phyloP scores from a whole-genome alignment of 2,888 invertebrate species.

The Amorpha juglandis region DNA sequence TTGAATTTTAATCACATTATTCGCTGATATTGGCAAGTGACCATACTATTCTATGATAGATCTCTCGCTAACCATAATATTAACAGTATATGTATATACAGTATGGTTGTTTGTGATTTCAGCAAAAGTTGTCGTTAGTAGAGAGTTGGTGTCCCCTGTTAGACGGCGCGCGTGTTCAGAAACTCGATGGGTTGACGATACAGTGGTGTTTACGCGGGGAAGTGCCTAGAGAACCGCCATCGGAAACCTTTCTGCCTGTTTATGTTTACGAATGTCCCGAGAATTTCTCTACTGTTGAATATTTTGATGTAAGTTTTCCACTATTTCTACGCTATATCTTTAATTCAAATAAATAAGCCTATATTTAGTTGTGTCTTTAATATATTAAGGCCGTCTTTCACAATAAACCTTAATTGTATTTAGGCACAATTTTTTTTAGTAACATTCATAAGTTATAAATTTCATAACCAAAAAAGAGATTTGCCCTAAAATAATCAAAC shows the following conservation, averaged over 20 bases:
- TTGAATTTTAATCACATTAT: background rate
- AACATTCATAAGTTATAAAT: too few species aligned
- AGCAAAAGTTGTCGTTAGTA: conserved; percentile 90
- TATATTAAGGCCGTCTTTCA: too few species aligned
- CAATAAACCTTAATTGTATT: too few species aligned
- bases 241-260: conserved; percentile 87
- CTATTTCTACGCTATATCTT: background rate
- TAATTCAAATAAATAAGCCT: too few species aligned
- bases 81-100: background rate
- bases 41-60: conserved; percentile 3
- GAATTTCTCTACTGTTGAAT: conserved; percentile 92
- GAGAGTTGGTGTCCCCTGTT: conserved; percentile 82
- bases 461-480: too few species aligned
- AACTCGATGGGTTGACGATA: conserved; percentile 84
- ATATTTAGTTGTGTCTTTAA: too few species aligned
- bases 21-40: background rate
- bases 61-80: background rate
- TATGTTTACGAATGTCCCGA: conserved; percentile 91
- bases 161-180: conserved; percentile 73
- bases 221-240: conserved; percentile 82
- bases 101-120: conserved; percentile 24
- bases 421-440: too few species aligned
- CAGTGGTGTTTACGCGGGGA: conserved; percentile 89
- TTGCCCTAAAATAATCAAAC: too few species aligned
- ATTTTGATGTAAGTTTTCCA: conserved; percentile 87